Evolutionary conservation across 1,140 invertebrate species (phyloP).

Genomic region (Eupristina koningsbergeri): DNA sequence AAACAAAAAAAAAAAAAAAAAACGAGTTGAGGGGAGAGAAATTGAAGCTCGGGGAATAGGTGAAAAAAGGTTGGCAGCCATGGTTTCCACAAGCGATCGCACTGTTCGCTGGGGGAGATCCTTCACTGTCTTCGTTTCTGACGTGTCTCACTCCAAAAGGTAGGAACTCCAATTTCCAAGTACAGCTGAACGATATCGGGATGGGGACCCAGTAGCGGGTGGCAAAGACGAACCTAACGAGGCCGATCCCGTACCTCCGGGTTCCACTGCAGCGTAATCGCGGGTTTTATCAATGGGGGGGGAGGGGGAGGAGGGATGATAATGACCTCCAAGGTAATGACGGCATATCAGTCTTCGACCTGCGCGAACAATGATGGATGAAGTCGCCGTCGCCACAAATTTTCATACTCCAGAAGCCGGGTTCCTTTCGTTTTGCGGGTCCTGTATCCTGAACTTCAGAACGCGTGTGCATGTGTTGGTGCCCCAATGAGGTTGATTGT

Average conservation of each 20-base stretch:
- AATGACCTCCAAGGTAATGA: constrained; percentile 73
- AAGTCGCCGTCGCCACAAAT: constrained; percentile 55
- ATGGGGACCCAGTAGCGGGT: not conserved
- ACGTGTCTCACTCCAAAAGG: constrained; percentile 64
- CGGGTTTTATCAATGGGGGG: constrained; percentile 72
- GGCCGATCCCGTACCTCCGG: not conserved
- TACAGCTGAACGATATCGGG: constrained; percentile 53
- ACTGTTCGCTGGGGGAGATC: constrained; percentile 54
- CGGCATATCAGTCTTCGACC: constrained; percentile 68
- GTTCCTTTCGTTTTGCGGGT: constrained; percentile 18
- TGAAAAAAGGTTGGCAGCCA: not conserved
- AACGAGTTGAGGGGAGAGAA: not conserved
- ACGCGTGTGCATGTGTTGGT: constrained; percentile 36
- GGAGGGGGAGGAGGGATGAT: no score
- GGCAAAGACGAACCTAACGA: constrained; percentile 35
- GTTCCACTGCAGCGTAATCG: constrained; percentile 64
- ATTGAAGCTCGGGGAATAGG: constrained; percentile 8
- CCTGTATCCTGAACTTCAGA: constrained; percentile 4
- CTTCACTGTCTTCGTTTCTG: constrained; percentile 61
- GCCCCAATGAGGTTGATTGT: constrained; percentile 61
- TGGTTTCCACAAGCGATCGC: constrained; percentile 28
- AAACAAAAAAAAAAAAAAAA: constrained; percentile 8
- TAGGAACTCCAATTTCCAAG: constrained; percentile 72
- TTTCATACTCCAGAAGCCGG: constrained; percentile 63
- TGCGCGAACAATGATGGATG: constrained; percentile 73